Conservation (phyloP, 2,888 invertebrate genomes). For the Volucella inflata region DNA sequence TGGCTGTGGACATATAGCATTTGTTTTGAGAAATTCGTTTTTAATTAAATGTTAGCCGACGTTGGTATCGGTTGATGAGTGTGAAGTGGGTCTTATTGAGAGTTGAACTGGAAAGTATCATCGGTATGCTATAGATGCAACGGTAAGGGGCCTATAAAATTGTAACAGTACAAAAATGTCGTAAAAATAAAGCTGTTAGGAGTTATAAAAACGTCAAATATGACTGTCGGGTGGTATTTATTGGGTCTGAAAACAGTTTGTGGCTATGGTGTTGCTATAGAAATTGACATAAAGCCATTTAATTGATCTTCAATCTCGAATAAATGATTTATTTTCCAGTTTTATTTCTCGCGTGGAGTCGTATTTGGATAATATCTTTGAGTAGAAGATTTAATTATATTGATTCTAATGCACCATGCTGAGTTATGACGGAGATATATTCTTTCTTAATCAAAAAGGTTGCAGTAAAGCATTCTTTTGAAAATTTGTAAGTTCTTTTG, state of each 20-base stretch:
- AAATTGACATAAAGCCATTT: background rate
- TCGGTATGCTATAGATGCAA: constrained; percentile 8
- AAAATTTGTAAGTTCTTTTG: no score
- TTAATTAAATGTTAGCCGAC: constrained; percentile 22
- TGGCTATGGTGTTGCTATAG: background rate
- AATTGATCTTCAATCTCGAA: no score
- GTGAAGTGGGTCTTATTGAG: constrained; percentile 36
- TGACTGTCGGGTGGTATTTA: constrained; percentile 14
- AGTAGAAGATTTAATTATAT: no score
- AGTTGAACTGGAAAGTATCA: constrained; percentile 5
- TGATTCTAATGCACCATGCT: no score
- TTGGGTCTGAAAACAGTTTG: background rate
- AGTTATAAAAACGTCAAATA: constrained; percentile 37
- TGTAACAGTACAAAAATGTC: constrained; percentile 14
- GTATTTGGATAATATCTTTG: no score
- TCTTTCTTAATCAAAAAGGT: no score
- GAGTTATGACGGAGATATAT: no score
- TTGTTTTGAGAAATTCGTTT: constrained; percentile 26
- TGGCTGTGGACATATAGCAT: background rate
- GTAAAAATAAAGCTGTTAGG: constrained; percentile 19
- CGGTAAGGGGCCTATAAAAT: constrained; percentile 1
- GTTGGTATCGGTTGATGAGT: constrained; percentile 28
- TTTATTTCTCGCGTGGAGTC: no score
- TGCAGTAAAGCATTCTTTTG: no score
- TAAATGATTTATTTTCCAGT: no score